Conservation (phyloP, 2,113 vertebrate species). For the Triplophysa dalaica region DNA sequence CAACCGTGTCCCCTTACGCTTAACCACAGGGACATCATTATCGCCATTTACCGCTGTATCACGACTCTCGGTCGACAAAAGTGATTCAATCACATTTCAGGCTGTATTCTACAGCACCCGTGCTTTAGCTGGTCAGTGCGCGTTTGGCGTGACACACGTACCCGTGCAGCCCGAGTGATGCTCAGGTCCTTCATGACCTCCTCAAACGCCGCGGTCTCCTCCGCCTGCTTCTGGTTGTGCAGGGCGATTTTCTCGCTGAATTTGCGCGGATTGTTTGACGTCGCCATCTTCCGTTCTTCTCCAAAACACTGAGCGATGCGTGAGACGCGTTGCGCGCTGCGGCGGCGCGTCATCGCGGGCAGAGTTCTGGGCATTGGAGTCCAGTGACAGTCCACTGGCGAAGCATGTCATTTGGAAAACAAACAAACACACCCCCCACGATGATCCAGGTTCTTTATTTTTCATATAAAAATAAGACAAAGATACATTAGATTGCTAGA, state of each 20-base stretch:
- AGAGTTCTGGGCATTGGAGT: slow-evolving; percentile 56
- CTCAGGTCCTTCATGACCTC: slow-evolving; percentile 96
- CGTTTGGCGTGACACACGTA: slow-evolving; percentile 67
- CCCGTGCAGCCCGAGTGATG: slow-evolving; percentile 90
- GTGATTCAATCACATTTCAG: neutral
- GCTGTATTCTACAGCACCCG: neutral
- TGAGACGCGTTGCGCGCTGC: slow-evolving; percentile 59
- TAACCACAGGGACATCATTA: neutral
- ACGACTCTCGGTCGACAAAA: neutral
- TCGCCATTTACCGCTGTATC: neutral
- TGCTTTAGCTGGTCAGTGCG: neutral
- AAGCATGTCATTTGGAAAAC: neutral
- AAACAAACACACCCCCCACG: neutral
- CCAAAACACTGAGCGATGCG: slow-evolving; percentile 78
- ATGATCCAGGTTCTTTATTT: neutral
- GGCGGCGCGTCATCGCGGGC: slow-evolving; percentile 70
- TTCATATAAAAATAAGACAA: no score
- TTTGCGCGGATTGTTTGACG: slow-evolving; percentile 98
- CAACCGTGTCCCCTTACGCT: neutral
- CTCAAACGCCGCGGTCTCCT: slow-evolving; percentile 93
- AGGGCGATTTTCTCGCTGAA: slow-evolving; percentile 97
- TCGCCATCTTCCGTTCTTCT: slow-evolving; percentile 92
- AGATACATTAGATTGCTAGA: no score
- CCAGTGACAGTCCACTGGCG: neutral
- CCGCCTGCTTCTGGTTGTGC: slow-evolving; percentile 94